Conservation (phyloP, 1,140 invertebrate species). For the Dryas iulia region DNA sequence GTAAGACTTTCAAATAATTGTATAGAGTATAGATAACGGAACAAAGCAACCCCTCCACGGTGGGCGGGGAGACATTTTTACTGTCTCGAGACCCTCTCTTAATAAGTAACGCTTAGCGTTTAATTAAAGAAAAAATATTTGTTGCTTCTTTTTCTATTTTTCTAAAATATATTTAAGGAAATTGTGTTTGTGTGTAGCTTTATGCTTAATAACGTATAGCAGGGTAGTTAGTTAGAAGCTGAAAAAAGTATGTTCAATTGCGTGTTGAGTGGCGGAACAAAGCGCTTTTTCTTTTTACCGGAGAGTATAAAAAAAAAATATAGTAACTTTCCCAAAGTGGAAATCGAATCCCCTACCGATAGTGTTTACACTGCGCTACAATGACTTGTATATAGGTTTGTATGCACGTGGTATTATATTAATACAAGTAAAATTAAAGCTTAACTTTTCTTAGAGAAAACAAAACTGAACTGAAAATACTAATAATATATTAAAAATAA, state of each 20-base stretch:
- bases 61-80: constrained; percentile 64
- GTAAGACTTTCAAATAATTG: constrained; percentile 76
- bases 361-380: no score
- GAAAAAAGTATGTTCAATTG: no score
- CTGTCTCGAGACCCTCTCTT: constrained; percentile 57
- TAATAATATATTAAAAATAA: no score
- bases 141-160: neutral
- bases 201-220: neutral
- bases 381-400: no score
- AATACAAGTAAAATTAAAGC: no score
- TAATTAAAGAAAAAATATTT: constrained; percentile 59
- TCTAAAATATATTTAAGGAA: neutral
- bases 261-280: neutral
- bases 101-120: constrained; percentile 55
- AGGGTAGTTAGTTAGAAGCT: no score
- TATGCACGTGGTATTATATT: no score
- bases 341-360: no score
- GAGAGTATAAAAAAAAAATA: no score
- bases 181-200: neutral
- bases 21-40: constrained; percentile 78
- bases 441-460: no score
- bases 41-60: constrained; percentile 62
- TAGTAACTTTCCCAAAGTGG: no score
- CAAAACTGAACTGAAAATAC: no score
- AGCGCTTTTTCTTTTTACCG: neutral